phyloP scores from a whole-genome alignment of 1,140 invertebrate species.

The Maconellicoccus hirsutus region DNA sequence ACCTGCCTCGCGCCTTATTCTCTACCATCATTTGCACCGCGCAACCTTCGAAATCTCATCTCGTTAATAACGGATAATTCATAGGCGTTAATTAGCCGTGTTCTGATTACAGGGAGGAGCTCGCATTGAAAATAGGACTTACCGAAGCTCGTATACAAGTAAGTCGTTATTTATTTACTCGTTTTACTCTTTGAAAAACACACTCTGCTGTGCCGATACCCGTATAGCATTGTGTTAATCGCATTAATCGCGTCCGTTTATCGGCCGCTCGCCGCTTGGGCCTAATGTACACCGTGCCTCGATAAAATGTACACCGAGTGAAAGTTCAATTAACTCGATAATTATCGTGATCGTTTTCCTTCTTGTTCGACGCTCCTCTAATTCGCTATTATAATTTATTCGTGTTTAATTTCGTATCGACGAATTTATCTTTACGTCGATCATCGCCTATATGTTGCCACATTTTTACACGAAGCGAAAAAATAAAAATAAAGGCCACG shows the following conservation, averaged over 20 bases:
- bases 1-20: not conserved
- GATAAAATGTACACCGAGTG: not conserved
- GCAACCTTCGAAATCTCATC: slow-evolving; percentile 2
- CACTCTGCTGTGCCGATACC: too few relatives aligned
- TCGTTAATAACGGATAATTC: slow-evolving; percentile 19
- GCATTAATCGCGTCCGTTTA: not conserved
- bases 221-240: slow-evolving; percentile 4
- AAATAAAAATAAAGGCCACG: too few relatives aligned
- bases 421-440: not conserved
- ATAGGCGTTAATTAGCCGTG: slow-evolving; percentile 32
- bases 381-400: not conserved
- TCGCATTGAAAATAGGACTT: slow-evolving; percentile 93
- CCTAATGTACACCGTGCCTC: too few relatives aligned
- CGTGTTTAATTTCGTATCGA: not conserved
- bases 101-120: slow-evolving; percentile 75
- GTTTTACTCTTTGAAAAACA: not conserved
- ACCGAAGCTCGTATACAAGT: slow-evolving; percentile 98
- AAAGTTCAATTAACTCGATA: slow-evolving; percentile 9
- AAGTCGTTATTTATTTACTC: slow-evolving; percentile 33
- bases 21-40: not conserved
- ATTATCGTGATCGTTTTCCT: not conserved
- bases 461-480: too few relatives aligned
- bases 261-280: too few relatives aligned
- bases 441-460: not conserved
- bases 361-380: too few relatives aligned